Evolutionary conservation across 2,113 vertebrate species (phyloP), one percentile per base, ranked within the genome.

Genomic region (Microtus ochrogaster): DNA sequence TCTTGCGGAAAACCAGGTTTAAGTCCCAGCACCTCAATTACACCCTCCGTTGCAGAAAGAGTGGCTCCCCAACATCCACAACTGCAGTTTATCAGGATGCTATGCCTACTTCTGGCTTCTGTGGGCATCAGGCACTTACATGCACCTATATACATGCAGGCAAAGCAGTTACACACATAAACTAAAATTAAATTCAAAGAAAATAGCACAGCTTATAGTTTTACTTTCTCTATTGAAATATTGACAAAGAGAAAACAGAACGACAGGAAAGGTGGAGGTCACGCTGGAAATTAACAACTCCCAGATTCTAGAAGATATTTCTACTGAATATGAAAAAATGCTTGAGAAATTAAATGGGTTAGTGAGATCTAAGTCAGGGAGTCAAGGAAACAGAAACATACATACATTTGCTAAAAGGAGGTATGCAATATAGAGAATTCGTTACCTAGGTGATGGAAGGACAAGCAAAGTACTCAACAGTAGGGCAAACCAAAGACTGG

Each of bases 181-280:
- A 26, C 21, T 58, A 39, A 21, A n/a, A 26, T 26, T 82, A 58
- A 58, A n/a, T 82, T 36, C 6, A 33, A n/a, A 49, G 26, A 61
- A 82, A n/a, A 58, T 55, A 61, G 3, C 79, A 83, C 12, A 63
- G 3, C 14, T 94, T 78, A 39, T 91, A 1, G 36, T 22, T 70
- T 28, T 7, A 93, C 30, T 89, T 81, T 92, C 17, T 91, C 21
- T 28, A 65, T 52, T 95, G 72, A 95, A 95, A 94, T 91, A 55
- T 12, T 65, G 41, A 94, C 44, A 76, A 88, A 89, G 77, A 76
- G 74, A 90, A 90, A 73, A 82, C 68, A 30, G 58, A 96, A 30
- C 81, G 0, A 19, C 61, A 85, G 63, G 49, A 58, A 79, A 92
- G 70, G 5, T 78, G 73, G 52, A 77, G 81, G 66, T 22, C 85